phyloP scores from a whole-genome alignment of 1,140 invertebrate genomes.

The Xylocopa sonorina region DNA sequence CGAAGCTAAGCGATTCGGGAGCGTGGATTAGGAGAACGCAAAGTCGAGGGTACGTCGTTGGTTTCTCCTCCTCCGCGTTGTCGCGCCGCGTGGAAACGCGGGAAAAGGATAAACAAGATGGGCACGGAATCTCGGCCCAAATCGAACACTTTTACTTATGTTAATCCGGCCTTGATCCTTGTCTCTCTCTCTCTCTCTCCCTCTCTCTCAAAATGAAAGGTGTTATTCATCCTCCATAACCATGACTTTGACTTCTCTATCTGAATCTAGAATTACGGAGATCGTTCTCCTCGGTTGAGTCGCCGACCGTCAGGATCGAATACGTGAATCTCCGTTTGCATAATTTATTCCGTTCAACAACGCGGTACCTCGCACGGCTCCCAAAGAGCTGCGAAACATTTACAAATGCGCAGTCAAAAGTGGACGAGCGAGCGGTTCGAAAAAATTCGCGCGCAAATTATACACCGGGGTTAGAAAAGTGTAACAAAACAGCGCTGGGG shows the following conservation, averaged over 20 bases:
- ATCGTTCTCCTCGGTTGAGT: too few relatives aligned
- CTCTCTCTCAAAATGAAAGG: neutral
- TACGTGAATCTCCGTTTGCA: neutral
- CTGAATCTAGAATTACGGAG: neutral
- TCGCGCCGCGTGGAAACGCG: neutral
- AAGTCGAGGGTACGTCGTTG: neutral
- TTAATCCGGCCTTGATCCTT: neutral
- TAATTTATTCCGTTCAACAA: neutral
- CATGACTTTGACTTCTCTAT: conserved; percentile 9
- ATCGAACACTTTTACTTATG: neutral
- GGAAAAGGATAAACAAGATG: neutral
- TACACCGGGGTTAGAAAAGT: too few relatives aligned
- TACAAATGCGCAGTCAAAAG: neutral
- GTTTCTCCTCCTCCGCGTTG: too few relatives aligned
- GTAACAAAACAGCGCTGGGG: too few relatives aligned
- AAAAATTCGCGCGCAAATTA: neutral
- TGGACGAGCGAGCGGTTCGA: neutral
- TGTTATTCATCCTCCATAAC: neutral
- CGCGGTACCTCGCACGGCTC: neutral
- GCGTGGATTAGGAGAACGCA: neutral
- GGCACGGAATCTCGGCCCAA: neutral
- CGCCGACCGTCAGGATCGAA: too few relatives aligned
- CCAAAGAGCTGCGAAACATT: neutral
- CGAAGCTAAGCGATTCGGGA: neutral
- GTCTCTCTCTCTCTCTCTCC: too few relatives aligned